phyloP scores from a whole-genome alignment of 2,113 vertebrate species.

The Empidonax alnorum region DNA sequence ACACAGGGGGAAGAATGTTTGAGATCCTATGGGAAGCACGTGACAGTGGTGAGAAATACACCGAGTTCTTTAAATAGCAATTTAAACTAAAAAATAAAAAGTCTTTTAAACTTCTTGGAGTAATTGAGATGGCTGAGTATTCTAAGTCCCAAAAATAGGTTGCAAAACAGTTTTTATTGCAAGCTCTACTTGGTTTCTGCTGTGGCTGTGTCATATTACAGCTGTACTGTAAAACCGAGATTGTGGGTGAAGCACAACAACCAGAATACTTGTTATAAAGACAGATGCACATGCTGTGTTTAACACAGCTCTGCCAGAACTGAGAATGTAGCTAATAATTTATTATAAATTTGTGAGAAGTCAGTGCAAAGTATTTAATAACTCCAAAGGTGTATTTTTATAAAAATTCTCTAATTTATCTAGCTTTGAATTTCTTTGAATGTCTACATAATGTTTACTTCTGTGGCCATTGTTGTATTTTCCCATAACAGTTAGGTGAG shows the following conservation, averaged over 20 bases:
- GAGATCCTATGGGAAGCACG: background rate
- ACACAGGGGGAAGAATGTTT: rapidly evolving
- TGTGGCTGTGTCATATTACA: background rate
- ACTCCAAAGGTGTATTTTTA: background rate
- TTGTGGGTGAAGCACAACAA: background rate
- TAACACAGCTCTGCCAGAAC: background rate
- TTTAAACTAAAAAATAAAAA: background rate
- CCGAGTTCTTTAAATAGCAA: background rate
- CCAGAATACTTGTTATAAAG: background rate
- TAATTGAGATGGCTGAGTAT: background rate
- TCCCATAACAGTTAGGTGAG: background rate
- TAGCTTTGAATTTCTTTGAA: background rate
- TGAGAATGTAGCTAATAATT: background rate
- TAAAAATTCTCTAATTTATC: background rate
- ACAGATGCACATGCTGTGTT: background rate
- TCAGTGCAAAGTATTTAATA: background rate
- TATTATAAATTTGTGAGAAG: background rate
- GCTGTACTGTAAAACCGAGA: background rate
- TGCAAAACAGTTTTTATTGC: background rate
- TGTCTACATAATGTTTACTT: background rate
- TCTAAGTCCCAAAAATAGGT: background rate
- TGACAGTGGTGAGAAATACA: background rate
- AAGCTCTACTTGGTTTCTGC: background rate
- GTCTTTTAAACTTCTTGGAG: background rate
- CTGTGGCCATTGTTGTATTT: background rate